These are phyloP conservation scores for Lampris incognitus DNA, from an alignment of 2,113 vertebrate species.

Conservation along the genomic window DNA sequence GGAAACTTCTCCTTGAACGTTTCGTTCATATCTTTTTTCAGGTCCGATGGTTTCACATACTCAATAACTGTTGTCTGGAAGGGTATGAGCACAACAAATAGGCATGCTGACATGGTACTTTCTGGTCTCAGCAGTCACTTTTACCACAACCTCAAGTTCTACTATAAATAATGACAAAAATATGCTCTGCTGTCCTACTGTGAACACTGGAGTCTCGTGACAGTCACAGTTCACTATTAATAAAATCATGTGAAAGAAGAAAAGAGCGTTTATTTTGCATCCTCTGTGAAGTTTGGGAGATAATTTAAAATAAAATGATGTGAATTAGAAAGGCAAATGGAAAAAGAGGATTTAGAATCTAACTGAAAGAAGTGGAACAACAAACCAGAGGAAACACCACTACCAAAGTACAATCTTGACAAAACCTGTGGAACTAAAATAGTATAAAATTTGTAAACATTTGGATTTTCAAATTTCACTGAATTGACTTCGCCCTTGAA, in stretches of 20 bases:
- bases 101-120: not conserved
- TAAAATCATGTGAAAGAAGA: slow-evolving; percentile 26
- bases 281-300: too few relatives aligned
- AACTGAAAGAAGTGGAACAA: too few relatives aligned
- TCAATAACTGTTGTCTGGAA: slow-evolving; percentile 96
- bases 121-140: not conserved
- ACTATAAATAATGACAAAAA: not conserved
- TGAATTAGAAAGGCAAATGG: too few relatives aligned
- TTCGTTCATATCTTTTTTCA: slow-evolving; percentile 99
- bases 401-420: too few relatives aligned
- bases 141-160: not conserved
- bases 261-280: too few relatives aligned
- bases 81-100: slow-evolving; percentile 15
- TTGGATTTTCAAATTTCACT: too few relatives aligned
- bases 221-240: slow-evolving; percentile 1
- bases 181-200: not conserved
- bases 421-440: too few relatives aligned
- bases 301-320: too few relatives aligned
- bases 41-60: slow-evolving; percentile 95
- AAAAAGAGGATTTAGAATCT: too few relatives aligned
- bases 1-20: slow-evolving; percentile 97
- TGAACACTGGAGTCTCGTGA: slow-evolving; percentile 25
- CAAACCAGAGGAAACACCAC: too few relatives aligned
- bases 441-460: too few relatives aligned
- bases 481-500: too few relatives aligned